Base-by-base conservation (phyloP, 2,888 invertebrate species). In the Himalopsyche kuldschensis region DNA sequence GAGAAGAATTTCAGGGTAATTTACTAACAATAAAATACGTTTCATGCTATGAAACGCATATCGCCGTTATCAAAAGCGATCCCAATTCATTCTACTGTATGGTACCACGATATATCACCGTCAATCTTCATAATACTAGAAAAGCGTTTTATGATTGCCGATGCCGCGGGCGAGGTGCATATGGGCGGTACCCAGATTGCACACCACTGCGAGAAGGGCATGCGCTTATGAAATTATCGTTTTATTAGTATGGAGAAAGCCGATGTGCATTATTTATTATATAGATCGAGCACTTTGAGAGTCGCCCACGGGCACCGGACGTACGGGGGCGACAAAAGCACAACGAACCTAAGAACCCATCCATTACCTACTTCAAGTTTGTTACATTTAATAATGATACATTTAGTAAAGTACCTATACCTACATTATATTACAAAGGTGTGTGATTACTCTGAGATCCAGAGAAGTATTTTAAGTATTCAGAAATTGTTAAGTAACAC, bases 211-310 rank as follows among this genome's bases (percentile, higher is more conserved):
- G 69, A 69, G 69, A 69, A 6, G 69, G 69, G 69, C 69, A 27
- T 69, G 69, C 69, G 27, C 30, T 69, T 27, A 69, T 69, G 69
- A 69, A 69, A 69, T 69, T 69, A 69, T 69, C 69, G 69, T 69
- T 69, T 69, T 69, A 69, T 69, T 69, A 69, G 69, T 69, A n/a
- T n/a, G 69, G 69, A 69, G 69, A 69, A 69, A 69, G 69, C 69
- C 69, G 69, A 24, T 24, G 27, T 30, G 15, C 69, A 69, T 30
- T 69, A 69, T 69, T 30, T 69, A 69, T 69, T 69, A 69, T 69
- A 69, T 69, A 30, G 69, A 69, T 27, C 69, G 69, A 30, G 69
- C 69, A 11, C 69, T 24, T 27, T 27, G 15, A 30, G 69, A 24
- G 30, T 27, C 69, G 69, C 69, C 69, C 69, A 69, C 69, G 30